Conservation (phyloP, 1,140 invertebrate species). For the Drosophila miranda region DNA sequence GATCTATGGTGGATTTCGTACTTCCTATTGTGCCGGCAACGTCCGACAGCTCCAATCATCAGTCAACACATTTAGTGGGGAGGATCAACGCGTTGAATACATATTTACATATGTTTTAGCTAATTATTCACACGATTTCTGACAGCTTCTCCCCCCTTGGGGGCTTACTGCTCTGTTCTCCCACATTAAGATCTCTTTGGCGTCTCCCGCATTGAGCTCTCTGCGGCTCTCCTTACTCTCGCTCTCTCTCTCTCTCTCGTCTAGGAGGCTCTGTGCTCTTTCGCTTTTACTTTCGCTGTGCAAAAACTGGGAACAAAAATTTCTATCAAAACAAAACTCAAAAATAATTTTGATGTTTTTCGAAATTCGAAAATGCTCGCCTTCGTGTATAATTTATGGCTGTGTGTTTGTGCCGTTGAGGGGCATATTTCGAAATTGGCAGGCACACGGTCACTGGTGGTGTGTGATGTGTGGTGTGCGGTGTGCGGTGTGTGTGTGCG, state of each 20-base stretch:
- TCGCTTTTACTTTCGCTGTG: conserved; percentile 73
- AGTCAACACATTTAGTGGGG: too few species aligned
- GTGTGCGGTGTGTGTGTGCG: conserved; percentile 3
- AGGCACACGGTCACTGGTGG: conserved; percentile 27
- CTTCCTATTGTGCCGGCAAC: too few species aligned
- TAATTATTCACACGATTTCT: conserved; percentile 41
- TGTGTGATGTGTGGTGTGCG: not conserved
- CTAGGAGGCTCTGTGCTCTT: conserved; percentile 14
- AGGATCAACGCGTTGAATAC: conserved; percentile 8
- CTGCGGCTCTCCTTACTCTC: not conserved
- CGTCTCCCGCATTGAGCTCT: not conserved
- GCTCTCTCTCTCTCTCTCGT: not conserved
- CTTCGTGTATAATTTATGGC: conserved; percentile 33
- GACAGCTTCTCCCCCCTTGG: conserved; percentile 9
- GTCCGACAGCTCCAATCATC: too few species aligned
- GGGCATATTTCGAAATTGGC: conserved; percentile 73
- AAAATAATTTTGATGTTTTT: conserved; percentile 44
- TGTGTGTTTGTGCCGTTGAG: conserved; percentile 19
- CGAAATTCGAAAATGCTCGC: conserved; percentile 55
- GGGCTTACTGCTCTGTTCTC: not conserved
- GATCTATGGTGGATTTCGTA: too few species aligned
- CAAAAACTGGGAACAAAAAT: conserved; percentile 41
- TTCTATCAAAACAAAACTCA: conserved; percentile 27
- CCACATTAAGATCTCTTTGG: not conserved
- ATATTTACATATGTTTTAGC: conserved; percentile 20